Evolutionary conservation across 2,113 vertebrate species (phyloP).

Genomic region (Macquaria ambigua): DNA sequence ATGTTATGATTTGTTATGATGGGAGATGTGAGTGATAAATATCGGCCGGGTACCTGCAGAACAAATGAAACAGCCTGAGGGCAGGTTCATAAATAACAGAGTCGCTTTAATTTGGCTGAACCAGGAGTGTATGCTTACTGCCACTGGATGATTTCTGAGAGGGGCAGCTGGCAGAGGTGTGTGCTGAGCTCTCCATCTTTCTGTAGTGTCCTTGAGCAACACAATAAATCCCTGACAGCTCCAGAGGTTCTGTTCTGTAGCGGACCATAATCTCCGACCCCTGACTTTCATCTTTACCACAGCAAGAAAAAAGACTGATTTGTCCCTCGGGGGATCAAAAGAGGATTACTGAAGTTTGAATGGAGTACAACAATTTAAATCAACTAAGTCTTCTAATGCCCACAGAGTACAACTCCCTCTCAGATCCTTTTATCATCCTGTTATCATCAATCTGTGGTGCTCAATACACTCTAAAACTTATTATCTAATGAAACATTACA

Average conservation of each 20-base stretch:
- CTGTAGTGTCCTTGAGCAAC: slow-evolving; percentile 51
- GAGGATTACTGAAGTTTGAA: background rate
- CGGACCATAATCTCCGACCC: slow-evolving; percentile 12
- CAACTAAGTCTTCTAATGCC: background rate
- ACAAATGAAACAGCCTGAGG: slow-evolving; percentile 56
- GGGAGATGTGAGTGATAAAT: slow-evolving; percentile 62
- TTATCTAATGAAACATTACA: background rate
- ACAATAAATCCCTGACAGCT: slow-evolving; percentile 22
- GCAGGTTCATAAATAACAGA: slow-evolving; percentile 62
- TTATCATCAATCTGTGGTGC: background rate
- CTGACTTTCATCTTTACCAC: background rate
- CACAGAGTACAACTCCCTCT: background rate
- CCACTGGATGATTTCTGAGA: slow-evolving; percentile 54
- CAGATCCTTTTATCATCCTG: background rate
- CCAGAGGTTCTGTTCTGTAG: background rate
- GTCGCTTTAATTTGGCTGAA: slow-evolving; percentile 56
- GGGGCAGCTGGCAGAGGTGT: background rate
- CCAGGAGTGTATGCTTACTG: slow-evolving; percentile 28
- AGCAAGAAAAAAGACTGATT: background rate
- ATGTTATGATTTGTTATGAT: slow-evolving; percentile 65
- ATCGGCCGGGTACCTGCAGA: slow-evolving; percentile 37
- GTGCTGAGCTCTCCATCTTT: slow-evolving; percentile 3
- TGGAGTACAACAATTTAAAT: background rate
- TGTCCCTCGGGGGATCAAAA: background rate
- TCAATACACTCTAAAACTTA: background rate